These are phyloP conservation scores for Leptinotarsa lineolata DNA, from an alignment of 1,140 invertebrate species.

Conservation along the genomic window DNA sequence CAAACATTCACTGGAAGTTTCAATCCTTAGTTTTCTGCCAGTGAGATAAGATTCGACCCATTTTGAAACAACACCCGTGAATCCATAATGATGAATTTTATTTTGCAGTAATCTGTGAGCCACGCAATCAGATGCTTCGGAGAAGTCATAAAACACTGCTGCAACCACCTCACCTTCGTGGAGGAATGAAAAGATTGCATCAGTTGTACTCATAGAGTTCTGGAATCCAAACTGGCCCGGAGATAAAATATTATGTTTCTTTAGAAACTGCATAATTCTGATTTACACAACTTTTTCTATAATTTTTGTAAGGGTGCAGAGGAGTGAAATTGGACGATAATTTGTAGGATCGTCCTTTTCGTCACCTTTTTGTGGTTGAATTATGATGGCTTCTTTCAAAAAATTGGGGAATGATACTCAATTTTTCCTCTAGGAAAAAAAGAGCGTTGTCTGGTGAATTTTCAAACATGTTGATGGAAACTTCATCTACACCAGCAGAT, in stretches of 20 bases:
- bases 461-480: constrained; percentile 11
- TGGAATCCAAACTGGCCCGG: constrained; percentile 6
- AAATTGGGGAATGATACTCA: constrained; percentile 4
- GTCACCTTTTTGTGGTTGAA: neutral
- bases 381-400: constrained; percentile 7
- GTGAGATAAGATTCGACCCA: neutral
- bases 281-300: constrained; percentile 7
- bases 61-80: neutral
- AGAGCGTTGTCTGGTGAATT: constrained; percentile 14
- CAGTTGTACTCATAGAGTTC: neutral
- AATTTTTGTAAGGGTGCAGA: constrained; percentile 15
- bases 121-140: neutral
- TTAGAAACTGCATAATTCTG: constrained; percentile 3
- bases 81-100: constrained; percentile 6
- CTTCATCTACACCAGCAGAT: constrained; percentile 7
- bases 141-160: constrained; percentile 15
- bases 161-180: neutral
- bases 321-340: constrained; percentile 2
- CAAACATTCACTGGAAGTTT: neutral
- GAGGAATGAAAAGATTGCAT: constrained; percentile 11
- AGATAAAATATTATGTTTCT: constrained; percentile 12
- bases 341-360: constrained; percentile 9
- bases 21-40: neutral
- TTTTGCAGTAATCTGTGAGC: neutral
- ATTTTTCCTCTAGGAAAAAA: neutral